Percentiles rank a stretch among this genome's conserved stretches.
Evolutionary conservation across 1,140 invertebrate species (phyloP).

Genomic region (Drosophila neocordata): DNA sequence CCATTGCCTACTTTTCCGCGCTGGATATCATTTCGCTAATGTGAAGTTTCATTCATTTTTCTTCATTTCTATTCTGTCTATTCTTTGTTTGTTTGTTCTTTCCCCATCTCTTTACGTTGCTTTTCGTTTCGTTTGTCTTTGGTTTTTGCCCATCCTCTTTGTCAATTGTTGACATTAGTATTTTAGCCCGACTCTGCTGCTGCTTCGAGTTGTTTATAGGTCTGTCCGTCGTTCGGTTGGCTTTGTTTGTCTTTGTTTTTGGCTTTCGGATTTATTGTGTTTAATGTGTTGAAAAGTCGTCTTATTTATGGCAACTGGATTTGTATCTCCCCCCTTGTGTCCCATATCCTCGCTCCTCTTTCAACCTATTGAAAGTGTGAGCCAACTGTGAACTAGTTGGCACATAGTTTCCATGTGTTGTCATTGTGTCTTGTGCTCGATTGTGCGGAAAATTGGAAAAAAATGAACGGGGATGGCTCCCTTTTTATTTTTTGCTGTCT

Average conservation of each 20-base stretch:
- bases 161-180: conserved; percentile 63
- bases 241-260: conserved; percentile 45
- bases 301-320: conserved; percentile 70
- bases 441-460: conserved; percentile 76
- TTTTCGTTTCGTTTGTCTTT: not conserved
- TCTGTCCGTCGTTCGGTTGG: conserved; percentile 39
- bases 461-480: conserved; percentile 31
- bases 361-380: conserved; percentile 14
- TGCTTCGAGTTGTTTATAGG: conserved; percentile 56
- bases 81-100: not conserved
- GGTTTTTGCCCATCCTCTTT: conserved; percentile 33
- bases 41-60: conserved; percentile 34
- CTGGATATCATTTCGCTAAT: conserved; percentile 5
- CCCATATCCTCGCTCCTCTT: not conserved
- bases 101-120: not conserved
- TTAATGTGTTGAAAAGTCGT: conserved; percentile 77
- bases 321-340: conserved; percentile 16
- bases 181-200: conserved; percentile 7
- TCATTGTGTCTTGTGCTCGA: conserved; percentile 59
- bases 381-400: conserved; percentile 58
- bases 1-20: not conserved
- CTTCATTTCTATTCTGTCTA: not conserved
- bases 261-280: conserved; percentile 72
- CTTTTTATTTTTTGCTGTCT: conserved; percentile 6
- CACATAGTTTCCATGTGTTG: conserved; percentile 66